Percentiles rank a stretch among this genome's conserved stretches.
Evolutionary conservation across 2,888 invertebrate species (phyloP).

Genomic region (Rhodophaea formosa): DNA sequence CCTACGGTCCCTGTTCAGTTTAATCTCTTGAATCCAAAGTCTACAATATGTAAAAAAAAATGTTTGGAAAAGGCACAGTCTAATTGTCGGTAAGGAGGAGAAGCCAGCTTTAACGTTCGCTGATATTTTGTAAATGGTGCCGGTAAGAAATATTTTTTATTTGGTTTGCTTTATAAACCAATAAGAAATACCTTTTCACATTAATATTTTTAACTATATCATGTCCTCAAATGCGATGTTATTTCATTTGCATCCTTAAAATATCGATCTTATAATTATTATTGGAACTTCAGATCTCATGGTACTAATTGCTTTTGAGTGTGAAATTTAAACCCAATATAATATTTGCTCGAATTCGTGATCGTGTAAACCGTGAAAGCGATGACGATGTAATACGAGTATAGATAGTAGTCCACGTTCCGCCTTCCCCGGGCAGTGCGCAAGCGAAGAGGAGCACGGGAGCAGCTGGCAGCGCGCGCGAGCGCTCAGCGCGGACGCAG

Average conservation of each 20-base stretch:
- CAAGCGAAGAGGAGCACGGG: constrained; percentile 47
- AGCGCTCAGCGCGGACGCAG: constrained; percentile 29
- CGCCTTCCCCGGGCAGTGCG: constrained; percentile 23
- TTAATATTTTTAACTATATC: constrained; percentile 80
- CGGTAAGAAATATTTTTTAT: constrained; percentile 61
- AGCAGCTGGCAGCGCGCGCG: constrained; percentile 35
- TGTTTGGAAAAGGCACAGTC: constrained; percentile 68
- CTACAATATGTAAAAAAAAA: constrained; percentile 46
- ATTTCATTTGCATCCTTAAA: constrained; percentile 75
- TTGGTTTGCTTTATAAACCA: constrained; percentile 72
- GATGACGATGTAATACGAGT: constrained; percentile 39
- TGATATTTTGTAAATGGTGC: constrained; percentile 61
- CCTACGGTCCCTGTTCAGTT: constrained; percentile 54
- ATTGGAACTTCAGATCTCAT: constrained; percentile 78
- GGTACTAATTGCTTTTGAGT: constrained; percentile 73
- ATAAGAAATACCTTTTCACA: constrained; percentile 81
- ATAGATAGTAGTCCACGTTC: constrained; percentile 36
- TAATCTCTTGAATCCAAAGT: constrained; percentile 43
- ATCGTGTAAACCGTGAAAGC: constrained; percentile 35
- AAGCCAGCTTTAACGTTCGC: constrained; percentile 77
- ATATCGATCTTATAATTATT: constrained; percentile 51
- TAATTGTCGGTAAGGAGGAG: constrained; percentile 63
- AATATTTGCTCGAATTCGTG: constrained; percentile 43
- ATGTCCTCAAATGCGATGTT: constrained; percentile 77
- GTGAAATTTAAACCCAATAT: constrained; percentile 56